Evolutionary conservation across 1,140 invertebrate genomes (phyloP).

Genomic region (Plodia interpunctella): DNA sequence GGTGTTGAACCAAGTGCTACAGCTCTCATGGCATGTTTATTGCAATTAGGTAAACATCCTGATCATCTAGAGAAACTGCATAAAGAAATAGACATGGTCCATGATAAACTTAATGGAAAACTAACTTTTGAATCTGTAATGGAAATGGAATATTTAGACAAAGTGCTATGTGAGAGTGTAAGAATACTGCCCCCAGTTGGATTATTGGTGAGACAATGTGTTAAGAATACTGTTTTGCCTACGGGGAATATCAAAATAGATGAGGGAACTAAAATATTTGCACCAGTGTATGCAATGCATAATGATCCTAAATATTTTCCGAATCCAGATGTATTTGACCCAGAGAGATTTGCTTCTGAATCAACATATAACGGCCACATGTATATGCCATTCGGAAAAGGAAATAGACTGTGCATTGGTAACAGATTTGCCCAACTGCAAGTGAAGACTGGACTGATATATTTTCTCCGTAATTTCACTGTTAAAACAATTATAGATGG

Average conservation of each 20-base stretch:
- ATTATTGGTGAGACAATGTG: conserved; percentile 58
- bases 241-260: conserved; percentile 55
- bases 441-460: conserved; percentile 55
- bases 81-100: conserved; percentile 58
- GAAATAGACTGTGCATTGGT: conserved; percentile 83
- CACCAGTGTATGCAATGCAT: conserved; percentile 80
- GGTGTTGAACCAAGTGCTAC: conserved; percentile 75
- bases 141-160: conserved; percentile 72
- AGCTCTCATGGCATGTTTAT: conserved; percentile 48
- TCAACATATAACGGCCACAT: conserved; percentile 68
- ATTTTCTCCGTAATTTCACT: background rate
- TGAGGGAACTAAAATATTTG: conserved; percentile 69
- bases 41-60: conserved; percentile 56
- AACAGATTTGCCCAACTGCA: conserved; percentile 74
- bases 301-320: conserved; percentile 76
- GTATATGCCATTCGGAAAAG: conserved; percentile 85
- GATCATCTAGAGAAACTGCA: conserved; percentile 61
- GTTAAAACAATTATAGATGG: background rate
- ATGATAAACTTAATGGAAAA: conserved; percentile 37
- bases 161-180: conserved; percentile 57
- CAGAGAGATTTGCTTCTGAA: conserved; percentile 78
- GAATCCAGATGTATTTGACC: conserved; percentile 79
- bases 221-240: conserved; percentile 65
- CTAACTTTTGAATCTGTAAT: conserved; percentile 60
- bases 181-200: conserved; percentile 74